Evolutionary conservation across 1,140 invertebrate species (phyloP).

Genomic region (Berghia stephanieae): DNA sequence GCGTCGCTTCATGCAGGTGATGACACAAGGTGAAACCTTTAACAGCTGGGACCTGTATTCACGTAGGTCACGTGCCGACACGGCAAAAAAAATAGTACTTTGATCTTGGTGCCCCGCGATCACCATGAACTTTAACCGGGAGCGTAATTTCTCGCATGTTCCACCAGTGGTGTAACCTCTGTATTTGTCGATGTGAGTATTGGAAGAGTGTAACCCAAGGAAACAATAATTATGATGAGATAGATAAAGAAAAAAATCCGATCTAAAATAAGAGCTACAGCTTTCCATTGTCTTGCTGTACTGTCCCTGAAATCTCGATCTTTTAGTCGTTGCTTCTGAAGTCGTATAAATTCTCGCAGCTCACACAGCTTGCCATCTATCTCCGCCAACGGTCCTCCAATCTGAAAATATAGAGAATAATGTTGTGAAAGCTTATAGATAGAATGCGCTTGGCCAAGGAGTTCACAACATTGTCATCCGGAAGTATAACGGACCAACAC

Average conservation of each 20-base stretch:
- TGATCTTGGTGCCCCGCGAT: too few relatives aligned
- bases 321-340: conserved; percentile 53
- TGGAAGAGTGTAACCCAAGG: conserved; percentile 59
- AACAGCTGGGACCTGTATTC: too few relatives aligned
- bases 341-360: conserved; percentile 57
- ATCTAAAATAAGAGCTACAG: conserved; percentile 65
- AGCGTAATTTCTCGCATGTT: too few relatives aligned
- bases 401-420: not conserved
- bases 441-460: too few relatives aligned
- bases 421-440: not conserved
- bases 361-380: conserved; percentile 62
- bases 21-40: too few relatives aligned
- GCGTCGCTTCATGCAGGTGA: too few relatives aligned
- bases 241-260: conserved; percentile 67
- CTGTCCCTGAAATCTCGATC: conserved; percentile 63
- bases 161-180: too few relatives aligned
- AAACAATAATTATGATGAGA: conserved; percentile 60
- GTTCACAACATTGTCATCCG: too few relatives aligned
- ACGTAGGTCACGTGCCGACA: too few relatives aligned
- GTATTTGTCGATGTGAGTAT: conserved; percentile 86
- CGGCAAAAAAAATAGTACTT: too few relatives aligned
- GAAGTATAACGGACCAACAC: too few relatives aligned
- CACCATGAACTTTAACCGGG: too few relatives aligned
- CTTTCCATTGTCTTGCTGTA: conserved; percentile 65
- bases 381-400: conserved; percentile 43